phyloP scores from a whole-genome alignment of 64 coral and sea anemone genomes.

The Trachythela sp. region DNA sequence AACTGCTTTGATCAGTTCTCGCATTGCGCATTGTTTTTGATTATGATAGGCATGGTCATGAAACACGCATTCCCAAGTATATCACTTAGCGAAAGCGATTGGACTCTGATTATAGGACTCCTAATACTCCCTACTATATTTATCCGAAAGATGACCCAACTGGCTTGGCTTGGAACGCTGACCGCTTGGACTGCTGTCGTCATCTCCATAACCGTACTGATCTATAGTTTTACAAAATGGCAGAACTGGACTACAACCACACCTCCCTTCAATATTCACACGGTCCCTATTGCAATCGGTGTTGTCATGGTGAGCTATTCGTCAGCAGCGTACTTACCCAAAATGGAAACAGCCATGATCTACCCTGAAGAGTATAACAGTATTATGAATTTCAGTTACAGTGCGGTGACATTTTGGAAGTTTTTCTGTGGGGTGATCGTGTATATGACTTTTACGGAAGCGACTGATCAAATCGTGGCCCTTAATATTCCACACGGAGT shows the following conservation, averaged over 20 bases:
- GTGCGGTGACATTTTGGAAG: slow-evolving; percentile 47
- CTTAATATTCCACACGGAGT: slow-evolving; percentile 53
- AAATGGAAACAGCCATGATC: slow-evolving; percentile 52
- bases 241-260: slow-evolving; percentile 38
- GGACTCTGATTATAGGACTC: slow-evolving; percentile 49
- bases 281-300: slow-evolving; percentile 53
- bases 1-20: slow-evolving; percentile 67
- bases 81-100: slow-evolving; percentile 45
- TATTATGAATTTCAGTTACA: slow-evolving; percentile 51
- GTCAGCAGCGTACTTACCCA: slow-evolving; percentile 51
- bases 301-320: slow-evolving; percentile 63
- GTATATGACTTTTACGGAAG: slow-evolving; percentile 44
- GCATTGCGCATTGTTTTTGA: slow-evolving; percentile 51
- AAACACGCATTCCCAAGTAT: slow-evolving; percentile 49
- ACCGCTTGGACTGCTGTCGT: slow-evolving; percentile 43
- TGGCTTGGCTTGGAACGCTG: slow-evolving; percentile 54
- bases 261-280: slow-evolving; percentile 53
- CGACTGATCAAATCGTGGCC: slow-evolving; percentile 56
- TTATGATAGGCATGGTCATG: slow-evolving; percentile 51
- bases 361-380: slow-evolving; percentile 58
- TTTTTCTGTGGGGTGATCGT: slow-evolving; percentile 47
- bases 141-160: slow-evolving; percentile 49
- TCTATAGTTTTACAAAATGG: slow-evolving; percentile 52
- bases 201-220: slow-evolving; percentile 33
- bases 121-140: slow-evolving; percentile 48